Evolutionary conservation across 2,888 invertebrate genomes (phyloP).

Genomic region (Odontocerum albicorne): DNA sequence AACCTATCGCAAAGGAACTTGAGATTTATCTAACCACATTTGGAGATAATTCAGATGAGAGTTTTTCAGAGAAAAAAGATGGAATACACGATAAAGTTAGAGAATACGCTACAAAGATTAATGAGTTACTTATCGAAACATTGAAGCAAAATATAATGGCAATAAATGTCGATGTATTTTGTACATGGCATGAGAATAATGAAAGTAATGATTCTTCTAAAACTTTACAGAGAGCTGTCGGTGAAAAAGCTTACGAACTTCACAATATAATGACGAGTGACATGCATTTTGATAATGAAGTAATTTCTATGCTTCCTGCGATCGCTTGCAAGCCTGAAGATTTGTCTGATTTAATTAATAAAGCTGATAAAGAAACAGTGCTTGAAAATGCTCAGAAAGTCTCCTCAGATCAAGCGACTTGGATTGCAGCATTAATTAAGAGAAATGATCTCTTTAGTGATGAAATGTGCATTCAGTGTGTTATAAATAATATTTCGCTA

Average conservation of each 20-base stretch:
- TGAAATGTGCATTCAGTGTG: conserved; percentile 22
- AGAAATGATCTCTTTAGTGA: conserved; percentile 24
- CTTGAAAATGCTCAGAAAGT: conserved; percentile 11
- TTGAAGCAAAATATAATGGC: conserved; percentile 15
- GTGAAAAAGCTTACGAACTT: conserved; percentile 26
- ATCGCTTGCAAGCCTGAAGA: conserved; percentile 24
- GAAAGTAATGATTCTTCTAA: conserved; percentile 11
- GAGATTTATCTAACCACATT: conserved; percentile 26
- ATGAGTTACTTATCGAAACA: conserved; percentile 18
- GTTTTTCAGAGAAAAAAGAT: conserved; percentile 12
- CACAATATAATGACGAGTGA: conserved; percentile 23
- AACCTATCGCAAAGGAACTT: conserved; percentile 1
- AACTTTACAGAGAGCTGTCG: conserved; percentile 26
- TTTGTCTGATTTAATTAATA: conserved; percentile 20
- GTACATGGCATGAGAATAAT: conserved; percentile 25
- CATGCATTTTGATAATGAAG: conserved; percentile 20
- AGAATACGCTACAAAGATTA: conserved; percentile 14
- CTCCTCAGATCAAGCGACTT: conserved; percentile 16
- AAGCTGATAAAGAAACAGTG: conserved; percentile 16
- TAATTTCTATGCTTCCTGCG: conserved; percentile 18
- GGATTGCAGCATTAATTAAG: conserved; percentile 22
- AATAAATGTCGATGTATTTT: conserved; percentile 25
- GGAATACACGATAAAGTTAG: conserved; percentile 14
- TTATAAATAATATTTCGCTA: conserved; percentile 3
- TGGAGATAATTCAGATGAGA: conserved; percentile 5